A percentile compares a stretch with the other conserved stretches of the same genome.
Conservation (phyloP, 2,797 vertebrate genomes). For the Thunnus albacares region DNA sequence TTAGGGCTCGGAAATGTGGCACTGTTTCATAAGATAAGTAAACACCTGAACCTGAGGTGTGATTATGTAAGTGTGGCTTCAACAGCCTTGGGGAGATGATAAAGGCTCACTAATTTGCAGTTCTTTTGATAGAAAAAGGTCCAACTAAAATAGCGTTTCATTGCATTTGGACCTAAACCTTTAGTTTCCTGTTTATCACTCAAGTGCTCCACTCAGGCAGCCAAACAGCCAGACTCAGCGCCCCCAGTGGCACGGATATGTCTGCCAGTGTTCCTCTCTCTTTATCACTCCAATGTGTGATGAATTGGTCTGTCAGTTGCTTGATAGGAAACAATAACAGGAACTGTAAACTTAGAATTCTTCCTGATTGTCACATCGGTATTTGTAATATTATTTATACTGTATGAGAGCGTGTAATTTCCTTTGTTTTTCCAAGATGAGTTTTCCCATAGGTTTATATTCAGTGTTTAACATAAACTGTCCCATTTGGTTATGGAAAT, state of each 20-base stretch:
- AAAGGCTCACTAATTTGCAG: background rate
- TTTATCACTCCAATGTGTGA: conserved; percentile 81
- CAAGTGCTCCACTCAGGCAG: conserved; percentile 55
- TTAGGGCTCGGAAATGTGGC: conserved; percentile 81
- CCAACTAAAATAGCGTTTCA: conserved; percentile 2
- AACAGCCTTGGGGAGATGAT: background rate
- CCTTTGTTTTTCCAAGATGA: conserved; percentile 64
- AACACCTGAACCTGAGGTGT: conserved; percentile 78
- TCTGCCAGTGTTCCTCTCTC: conserved; percentile 79
- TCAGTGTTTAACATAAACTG: conserved; percentile 33
- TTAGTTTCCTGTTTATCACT: conserved; percentile 82
- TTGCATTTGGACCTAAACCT: background rate
- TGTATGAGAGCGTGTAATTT: conserved; percentile 68
- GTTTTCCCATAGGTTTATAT: conserved; percentile 35
- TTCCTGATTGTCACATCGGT: conserved; percentile 73
- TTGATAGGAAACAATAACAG: conserved; percentile 89
- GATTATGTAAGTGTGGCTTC: conserved; percentile 23
- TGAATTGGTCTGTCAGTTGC: conserved; percentile 78
- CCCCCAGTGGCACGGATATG: conserved; percentile 76
- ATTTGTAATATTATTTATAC: conserved; percentile 81
- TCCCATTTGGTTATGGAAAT: conserved; percentile 10
- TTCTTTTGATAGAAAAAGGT: background rate
- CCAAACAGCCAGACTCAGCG: conserved; percentile 73
- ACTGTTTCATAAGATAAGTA: conserved; percentile 81
- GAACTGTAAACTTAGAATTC: conserved; percentile 86